Base-by-base conservation (phyloP, 2,797 vertebrate genomes). In the Brotula barbata region DNA sequence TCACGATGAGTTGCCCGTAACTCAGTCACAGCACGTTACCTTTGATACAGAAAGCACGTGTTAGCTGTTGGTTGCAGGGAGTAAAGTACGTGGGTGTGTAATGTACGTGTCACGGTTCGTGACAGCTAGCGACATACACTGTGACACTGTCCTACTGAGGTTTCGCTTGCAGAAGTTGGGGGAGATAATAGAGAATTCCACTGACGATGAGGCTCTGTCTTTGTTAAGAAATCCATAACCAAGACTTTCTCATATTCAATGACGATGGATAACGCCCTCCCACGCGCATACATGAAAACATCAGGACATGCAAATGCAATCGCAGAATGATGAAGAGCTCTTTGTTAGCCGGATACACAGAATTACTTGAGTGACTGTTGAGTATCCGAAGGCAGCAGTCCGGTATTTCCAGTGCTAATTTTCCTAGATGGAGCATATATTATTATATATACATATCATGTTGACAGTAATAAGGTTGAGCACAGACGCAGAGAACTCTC, bases 331-430 rank as follows among this genome's bases (percentile, higher is more conserved):
- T 78, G 51, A 78, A 45, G 64, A 68, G 74, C 69, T 77, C 83
- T 78, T 57, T 42, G 6, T 68, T 75, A 71, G 81, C 63, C 84
- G 64, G 82, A 86, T 82, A 73, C 56, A 31, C 36, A 58, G 47
- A 75, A 82, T 82, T 64, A 82, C 47, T 76, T 62, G 64, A 65
- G 42, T 71, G 80, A 23, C 63, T n/a, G n/a, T n/a, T n/a, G n/a
- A n/a, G 48, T 55, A 44, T 70, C 36, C 40, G 53, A 0, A 1
- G 42, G 48, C 43, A 58, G 47, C 43, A 56, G 53, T 28, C 66
- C 40, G 34, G 43, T 47, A 73, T 56, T 48, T 61, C 13, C 1
- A 50, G 46, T 6, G 2, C n/a, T 53, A 75, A 64, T 68, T 67
- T 61, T 40, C 31, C 41, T 34, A 52, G 64, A 59, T 52, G 21